Evolutionary conservation across 2,888 invertebrate species (phyloP).

Genomic region (Aquatica leii): DNA sequence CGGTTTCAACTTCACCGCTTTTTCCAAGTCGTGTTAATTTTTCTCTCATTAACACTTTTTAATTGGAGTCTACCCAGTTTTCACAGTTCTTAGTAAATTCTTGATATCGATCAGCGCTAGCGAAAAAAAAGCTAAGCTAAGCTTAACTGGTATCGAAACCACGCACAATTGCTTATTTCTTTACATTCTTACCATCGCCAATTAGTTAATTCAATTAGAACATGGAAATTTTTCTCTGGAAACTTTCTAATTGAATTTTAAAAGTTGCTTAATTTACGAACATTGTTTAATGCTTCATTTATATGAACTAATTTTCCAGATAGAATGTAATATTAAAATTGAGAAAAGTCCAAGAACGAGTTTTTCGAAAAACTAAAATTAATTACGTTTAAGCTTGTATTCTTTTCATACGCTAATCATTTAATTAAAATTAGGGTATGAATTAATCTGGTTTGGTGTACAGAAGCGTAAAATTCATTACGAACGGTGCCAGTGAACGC

Average conservation of each 20-base stretch:
- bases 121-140: background rate
- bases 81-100: slow-evolving; percentile 35
- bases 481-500: slow-evolving; percentile 19
- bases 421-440: slow-evolving; percentile 54
- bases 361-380: slow-evolving; percentile 44
- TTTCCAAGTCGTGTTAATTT: slow-evolving; percentile 44
- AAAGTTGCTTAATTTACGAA: slow-evolving; percentile 7
- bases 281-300: slow-evolving; percentile 6
- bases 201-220: slow-evolving; percentile 2
- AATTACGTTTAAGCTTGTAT: slow-evolving; percentile 50
- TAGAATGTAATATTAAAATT: background rate
- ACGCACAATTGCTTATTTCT: background rate
- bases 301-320: slow-evolving; percentile 4
- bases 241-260: slow-evolving; percentile 9
- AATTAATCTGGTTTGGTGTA: slow-evolving; percentile 50
- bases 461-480: slow-evolving; percentile 49
- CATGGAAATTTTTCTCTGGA: background rate
- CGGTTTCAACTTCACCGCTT: slow-evolving; percentile 36
- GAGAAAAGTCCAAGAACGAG: background rate
- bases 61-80: slow-evolving; percentile 46
- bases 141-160: background rate
- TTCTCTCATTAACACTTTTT: slow-evolving; percentile 49
- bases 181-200: background rate
- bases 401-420: slow-evolving; percentile 54
- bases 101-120: slow-evolving; percentile 16